Evolutionary conservation across 2,888 invertebrate species (phyloP).

Genomic region (Pandemis cinnamomeana): DNA sequence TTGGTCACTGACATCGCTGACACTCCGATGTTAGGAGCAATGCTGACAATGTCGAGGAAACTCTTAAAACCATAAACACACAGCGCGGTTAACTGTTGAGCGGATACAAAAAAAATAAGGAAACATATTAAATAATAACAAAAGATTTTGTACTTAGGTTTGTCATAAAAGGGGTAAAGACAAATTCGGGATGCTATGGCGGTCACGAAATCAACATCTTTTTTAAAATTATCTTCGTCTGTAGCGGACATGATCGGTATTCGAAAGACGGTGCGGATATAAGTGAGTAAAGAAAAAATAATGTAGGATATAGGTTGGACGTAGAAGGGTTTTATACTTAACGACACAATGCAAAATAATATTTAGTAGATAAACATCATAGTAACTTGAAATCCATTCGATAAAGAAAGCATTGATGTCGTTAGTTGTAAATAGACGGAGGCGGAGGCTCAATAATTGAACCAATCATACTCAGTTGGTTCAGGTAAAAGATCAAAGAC

Average conservation of each 20-base stretch:
- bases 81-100: constrained; percentile 61
- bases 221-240: constrained; percentile 54
- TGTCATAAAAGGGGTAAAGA: constrained; percentile 63
- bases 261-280: neutral
- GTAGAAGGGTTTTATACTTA: neutral
- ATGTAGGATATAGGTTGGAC: neutral
- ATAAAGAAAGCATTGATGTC: neutral
- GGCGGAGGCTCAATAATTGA: constrained; percentile 10
- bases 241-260: constrained; percentile 23
- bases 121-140: constrained; percentile 54
- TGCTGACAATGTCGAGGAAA: constrained; percentile 67
- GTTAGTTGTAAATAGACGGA: constrained; percentile 19
- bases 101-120: constrained; percentile 56
- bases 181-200: constrained; percentile 60
- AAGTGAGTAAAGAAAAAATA: neutral
- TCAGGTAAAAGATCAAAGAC: constrained; percentile 26
- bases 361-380: neutral
- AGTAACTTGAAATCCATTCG: neutral
- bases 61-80: constrained; percentile 57
- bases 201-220: constrained; percentile 59
- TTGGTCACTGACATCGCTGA: constrained; percentile 66
- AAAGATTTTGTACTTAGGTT: constrained; percentile 50
- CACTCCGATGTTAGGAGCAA: constrained; percentile 71
- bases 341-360: neutral
- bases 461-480: neutral